A percentile compares a stretch with the other conserved stretches of the same genome.
Conservation (phyloP, 2,888 invertebrate species). For the Octodonta nipae region DNA sequence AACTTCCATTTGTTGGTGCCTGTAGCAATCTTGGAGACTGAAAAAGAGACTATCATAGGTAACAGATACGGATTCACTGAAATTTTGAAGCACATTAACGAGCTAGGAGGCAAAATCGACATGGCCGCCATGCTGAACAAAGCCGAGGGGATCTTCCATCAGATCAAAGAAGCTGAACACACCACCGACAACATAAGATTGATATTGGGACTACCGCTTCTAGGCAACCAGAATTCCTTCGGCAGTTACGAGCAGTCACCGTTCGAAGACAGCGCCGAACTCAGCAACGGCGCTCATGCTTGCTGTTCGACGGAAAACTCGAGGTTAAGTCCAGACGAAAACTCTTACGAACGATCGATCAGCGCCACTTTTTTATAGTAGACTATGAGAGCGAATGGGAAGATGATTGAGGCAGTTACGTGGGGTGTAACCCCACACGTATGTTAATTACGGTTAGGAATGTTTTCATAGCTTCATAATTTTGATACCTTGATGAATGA, state of each 20-base stretch:
- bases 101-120: conserved; percentile 76
- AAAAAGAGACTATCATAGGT: conserved; percentile 76
- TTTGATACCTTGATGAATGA: no score
- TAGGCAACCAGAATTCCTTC: conserved; percentile 11
- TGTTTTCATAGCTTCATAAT: no score
- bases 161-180: conserved; percentile 59
- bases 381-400: no score
- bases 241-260: conserved; percentile 21
- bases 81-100: conserved; percentile 94
- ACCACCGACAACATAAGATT: conserved; percentile 57
- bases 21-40: conserved; percentile 81
- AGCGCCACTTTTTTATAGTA: conserved; percentile 42
- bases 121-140: conserved; percentile 66
- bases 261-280: conserved; percentile 17
- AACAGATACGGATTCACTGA: conserved; percentile 90
- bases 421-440: no score
- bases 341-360: conserved; percentile 45
- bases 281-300: conserved; percentile 21
- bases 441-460: no score
- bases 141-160: conserved; percentile 86
- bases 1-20: conserved; percentile 92
- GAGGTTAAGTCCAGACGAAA: conserved; percentile 38
- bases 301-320: conserved; percentile 22
- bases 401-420: no score
- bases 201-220: conserved; percentile 50